These are phyloP conservation scores for Mystacornis crossleyi DNA, from an alignment of 2,113 vertebrate genomes.

Conservation along the genomic window DNA sequence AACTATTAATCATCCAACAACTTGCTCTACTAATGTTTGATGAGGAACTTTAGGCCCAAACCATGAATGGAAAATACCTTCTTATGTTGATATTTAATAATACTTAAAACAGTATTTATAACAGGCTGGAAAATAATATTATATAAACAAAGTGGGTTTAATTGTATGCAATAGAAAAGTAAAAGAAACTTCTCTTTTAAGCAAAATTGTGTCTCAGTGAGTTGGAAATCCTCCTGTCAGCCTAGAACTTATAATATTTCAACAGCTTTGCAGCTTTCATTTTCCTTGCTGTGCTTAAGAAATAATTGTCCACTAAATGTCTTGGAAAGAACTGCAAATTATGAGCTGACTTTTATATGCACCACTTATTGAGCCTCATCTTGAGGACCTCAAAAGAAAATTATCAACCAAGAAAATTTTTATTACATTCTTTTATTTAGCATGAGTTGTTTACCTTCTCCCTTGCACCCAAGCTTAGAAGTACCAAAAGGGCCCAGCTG, in stretches of 20 bases:
- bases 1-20: background rate
- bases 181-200: background rate
- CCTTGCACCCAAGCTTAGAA: background rate
- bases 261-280: background rate
- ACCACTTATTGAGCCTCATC: accelerated
- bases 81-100: background rate
- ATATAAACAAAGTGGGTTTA: background rate
- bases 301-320: accelerated
- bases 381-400: background rate
- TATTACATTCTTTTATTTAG: background rate
- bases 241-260: background rate
- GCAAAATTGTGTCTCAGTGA: background rate
- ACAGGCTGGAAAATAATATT: background rate
- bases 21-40: background rate
- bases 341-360: background rate
- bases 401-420: background rate
- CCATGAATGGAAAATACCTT: background rate
- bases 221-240: background rate
- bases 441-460: background rate
- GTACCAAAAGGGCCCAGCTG: accelerated
- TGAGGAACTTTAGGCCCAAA: background rate
- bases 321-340: background rate
- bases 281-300: background rate
- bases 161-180: accelerated
- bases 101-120: background rate